Conservation (phyloP, 1,140 invertebrate genomes). For the Zaprionus camerounensis region DNA sequence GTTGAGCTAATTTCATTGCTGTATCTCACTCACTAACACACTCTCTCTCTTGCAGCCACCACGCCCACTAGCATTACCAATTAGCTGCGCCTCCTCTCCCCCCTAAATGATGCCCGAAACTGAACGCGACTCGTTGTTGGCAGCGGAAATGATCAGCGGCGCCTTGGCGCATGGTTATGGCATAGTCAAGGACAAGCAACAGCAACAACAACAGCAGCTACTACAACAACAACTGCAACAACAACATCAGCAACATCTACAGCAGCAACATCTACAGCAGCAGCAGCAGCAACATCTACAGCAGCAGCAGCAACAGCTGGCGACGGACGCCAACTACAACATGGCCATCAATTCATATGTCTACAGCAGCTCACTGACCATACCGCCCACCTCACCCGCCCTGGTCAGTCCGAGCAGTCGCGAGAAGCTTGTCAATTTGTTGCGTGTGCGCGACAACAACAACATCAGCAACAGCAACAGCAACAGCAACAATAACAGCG, state of each 20-base stretch:
- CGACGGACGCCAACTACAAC: conserved; percentile 9
- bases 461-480: conserved; percentile 34
- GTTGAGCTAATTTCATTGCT: conserved; percentile 58
- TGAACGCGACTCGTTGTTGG: conserved; percentile 76
- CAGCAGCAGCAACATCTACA: conserved; percentile 29
- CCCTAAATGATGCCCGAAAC: conserved; percentile 84
- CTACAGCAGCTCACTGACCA: conserved; percentile 76
- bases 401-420: conserved; percentile 72
- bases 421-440: conserved; percentile 68
- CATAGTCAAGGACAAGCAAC: conserved; percentile 68
- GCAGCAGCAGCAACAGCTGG: conserved; percentile 35
- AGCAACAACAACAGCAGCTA: conserved; percentile 45
- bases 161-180: conserved; percentile 70
- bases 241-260: conserved; percentile 26
- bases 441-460: conserved; percentile 67
- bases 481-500: conserved; percentile 35
- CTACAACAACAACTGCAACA: conserved; percentile 62
- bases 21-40: conserved; percentile 17
- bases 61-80: conserved; percentile 33
- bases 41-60: conserved; percentile 54
- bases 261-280: conserved; percentile 28
- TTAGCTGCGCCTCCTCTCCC: conserved; percentile 34
- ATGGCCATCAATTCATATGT: conserved; percentile 78
- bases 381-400: conserved; percentile 56
- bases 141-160: conserved; percentile 80